Evolutionary conservation across 2,888 invertebrate genomes (phyloP), one percentile per base, ranked within the genome.

Genomic region (Molanna angustata): DNA sequence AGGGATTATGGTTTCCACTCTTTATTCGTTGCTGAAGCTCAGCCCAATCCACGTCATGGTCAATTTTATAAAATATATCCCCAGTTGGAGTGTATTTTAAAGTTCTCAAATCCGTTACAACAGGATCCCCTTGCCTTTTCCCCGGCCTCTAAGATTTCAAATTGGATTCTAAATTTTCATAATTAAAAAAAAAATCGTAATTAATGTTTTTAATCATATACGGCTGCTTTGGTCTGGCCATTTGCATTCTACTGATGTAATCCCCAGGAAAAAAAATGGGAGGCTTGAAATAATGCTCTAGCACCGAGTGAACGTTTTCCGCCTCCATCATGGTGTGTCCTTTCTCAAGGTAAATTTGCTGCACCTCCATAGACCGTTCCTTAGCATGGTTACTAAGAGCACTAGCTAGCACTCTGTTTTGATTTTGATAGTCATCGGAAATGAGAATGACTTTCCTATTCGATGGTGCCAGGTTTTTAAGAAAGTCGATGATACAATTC

Each of bases 361-460:
- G 32, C 7, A 45, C 17, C 11, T n/a, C 4, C 4, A 35, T 9
- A 11, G 13, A 11, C 13, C 4, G 9, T 35, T 35, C 35, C 13
- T 35, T 35, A 7, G 45, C 32, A 4, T 14, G 16, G 17, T 45
- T 19, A 13, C 45, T 45, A 27, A 45, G 45, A n/a, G 45, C 45
- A 33, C 45, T 45, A 7, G 32, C 45, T 4, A 45, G n/a, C 3
- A 56, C 45, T 18, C 45, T 54, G n/a, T n/a, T n/a, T n/a, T n/a
- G n/a, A n/a, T n/a, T n/a, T n/a, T n/a, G n/a, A n/a, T n/a, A n/a
- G n/a, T n/a, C n/a, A n/a, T n/a, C n/a, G n/a, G n/a, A n/a, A n/a
- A n/a, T n/a, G n/a, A n/a, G n/a, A n/a, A n/a, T n/a, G n/a, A n/a
- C n/a, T n/a, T n/a, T n/a, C n/a, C n/a, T n/a, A n/a, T n/a, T n/a